Conservation (phyloP, 2,888 invertebrate species). For the Holacanthella duospinosa region DNA sequence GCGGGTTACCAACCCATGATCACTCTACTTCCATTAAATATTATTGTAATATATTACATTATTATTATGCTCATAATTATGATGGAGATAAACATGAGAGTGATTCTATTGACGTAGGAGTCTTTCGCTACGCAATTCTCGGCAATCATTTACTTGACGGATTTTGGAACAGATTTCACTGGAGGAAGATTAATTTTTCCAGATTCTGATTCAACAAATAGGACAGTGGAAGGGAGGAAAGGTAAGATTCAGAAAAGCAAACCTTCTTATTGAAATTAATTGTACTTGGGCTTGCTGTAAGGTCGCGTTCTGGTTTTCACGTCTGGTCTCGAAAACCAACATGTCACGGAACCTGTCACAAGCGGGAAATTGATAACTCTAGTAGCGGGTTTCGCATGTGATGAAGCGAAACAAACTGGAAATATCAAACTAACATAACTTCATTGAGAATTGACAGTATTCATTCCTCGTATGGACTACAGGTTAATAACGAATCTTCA, state of each 20-base stretch:
- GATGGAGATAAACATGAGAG: too few species aligned
- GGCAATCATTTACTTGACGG: constrained; percentile 65
- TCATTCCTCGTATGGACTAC: too few species aligned
- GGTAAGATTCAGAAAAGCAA: too few species aligned
- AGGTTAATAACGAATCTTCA: too few species aligned
- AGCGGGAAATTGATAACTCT: constrained; percentile 68
- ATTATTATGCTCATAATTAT: too few species aligned
- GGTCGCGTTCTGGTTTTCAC: constrained; percentile 73
- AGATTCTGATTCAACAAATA: constrained; percentile 55
- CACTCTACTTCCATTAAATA: too few species aligned
- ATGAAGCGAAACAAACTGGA: constrained; percentile 43
- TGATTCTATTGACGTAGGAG: too few species aligned
- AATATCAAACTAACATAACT: not conserved
- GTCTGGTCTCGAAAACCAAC: constrained; percentile 74
- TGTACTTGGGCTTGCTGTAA: too few species aligned
- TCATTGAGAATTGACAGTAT: too few species aligned
- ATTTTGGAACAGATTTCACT: constrained; percentile 63
- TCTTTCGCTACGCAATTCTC: constrained; percentile 49
- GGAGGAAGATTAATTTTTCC: constrained; percentile 74
- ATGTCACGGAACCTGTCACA: constrained; percentile 67
- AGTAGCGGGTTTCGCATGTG: constrained; percentile 78
- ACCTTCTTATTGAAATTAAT: too few species aligned
- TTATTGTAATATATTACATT: too few species aligned
- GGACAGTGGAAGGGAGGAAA: constrained; percentile 51
- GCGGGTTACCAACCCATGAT: too few species aligned